phyloP scores from a whole-genome alignment of 1,140 invertebrate species.

The Cotesia typhae region DNA sequence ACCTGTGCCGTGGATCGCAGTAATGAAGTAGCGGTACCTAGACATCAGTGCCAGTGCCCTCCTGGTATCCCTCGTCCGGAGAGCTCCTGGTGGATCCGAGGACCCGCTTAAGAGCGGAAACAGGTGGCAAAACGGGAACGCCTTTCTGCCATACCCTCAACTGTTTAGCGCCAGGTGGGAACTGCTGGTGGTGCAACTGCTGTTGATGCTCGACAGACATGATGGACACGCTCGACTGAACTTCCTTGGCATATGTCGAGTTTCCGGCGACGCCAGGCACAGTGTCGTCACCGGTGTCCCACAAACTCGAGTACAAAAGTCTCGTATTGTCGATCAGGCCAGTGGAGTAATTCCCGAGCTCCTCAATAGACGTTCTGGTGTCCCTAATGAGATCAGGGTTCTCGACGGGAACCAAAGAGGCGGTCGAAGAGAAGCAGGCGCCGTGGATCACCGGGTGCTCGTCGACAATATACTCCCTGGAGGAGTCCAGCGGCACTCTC shows the following conservation, averaged over 20 bases:
- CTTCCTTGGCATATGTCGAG: constrained; percentile 77
- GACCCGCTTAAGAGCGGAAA: constrained; percentile 81
- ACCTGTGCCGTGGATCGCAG: constrained; percentile 55
- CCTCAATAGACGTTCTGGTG: constrained; percentile 64
- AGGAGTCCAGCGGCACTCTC: constrained; percentile 46
- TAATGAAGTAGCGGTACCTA: constrained; percentile 68
- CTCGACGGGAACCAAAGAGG: constrained; percentile 73
- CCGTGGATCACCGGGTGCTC: constrained; percentile 50
- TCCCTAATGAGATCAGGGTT: constrained; percentile 86
- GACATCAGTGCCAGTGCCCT: constrained; percentile 90
- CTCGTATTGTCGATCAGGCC: constrained; percentile 76
- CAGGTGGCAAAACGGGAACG: constrained; percentile 82
- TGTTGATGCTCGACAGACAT: constrained; percentile 19
- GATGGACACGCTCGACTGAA: constrained; percentile 60
- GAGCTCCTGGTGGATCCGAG: constrained; percentile 80
- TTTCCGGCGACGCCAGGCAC: constrained; percentile 31
- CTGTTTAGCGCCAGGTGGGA: constrained; percentile 74
- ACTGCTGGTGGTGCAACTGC: constrained; percentile 44
- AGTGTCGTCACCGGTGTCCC: constrained; percentile 65
- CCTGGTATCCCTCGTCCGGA: constrained; percentile 90
- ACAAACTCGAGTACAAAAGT: constrained; percentile 74
- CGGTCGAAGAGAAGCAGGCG: constrained; percentile 73
- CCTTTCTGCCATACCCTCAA: constrained; percentile 86
- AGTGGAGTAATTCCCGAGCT: constrained; percentile 48
- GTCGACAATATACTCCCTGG: constrained; percentile 51